Conservation (phyloP, 2,888 invertebrate genomes). For the Drosophila parthenogenetica region DNA sequence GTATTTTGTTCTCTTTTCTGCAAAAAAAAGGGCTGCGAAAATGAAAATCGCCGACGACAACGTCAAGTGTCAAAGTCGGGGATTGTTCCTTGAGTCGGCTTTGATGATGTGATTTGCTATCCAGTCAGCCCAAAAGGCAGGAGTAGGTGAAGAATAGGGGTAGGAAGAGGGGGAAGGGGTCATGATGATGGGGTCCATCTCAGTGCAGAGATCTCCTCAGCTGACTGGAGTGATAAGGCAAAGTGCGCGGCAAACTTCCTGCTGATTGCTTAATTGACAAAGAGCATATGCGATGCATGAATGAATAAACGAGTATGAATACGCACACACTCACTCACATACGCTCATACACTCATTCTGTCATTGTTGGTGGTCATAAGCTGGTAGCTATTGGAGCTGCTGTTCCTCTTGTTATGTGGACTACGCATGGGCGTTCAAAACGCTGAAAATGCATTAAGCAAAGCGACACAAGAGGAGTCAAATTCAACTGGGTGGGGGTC, state of each 20-base stretch:
- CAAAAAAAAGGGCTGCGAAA: constrained; percentile 58
- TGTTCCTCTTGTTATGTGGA: constrained; percentile 18
- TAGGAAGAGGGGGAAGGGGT: not conserved
- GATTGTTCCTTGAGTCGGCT: constrained; percentile 46
- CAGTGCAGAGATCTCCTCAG: constrained; percentile 11
- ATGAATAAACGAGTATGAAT: constrained; percentile 62
- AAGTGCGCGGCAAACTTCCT: constrained; percentile 80
- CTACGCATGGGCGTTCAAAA: constrained; percentile 63
- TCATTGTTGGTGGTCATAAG: constrained; percentile 79
- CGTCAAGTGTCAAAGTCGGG: constrained; percentile 19
- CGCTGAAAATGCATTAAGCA: constrained; percentile 75
- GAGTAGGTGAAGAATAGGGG: no score
- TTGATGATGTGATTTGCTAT: constrained; percentile 68
- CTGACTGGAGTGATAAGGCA: constrained; percentile 63
- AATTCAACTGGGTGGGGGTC: constrained; percentile 38
- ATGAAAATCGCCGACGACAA: constrained; percentile 68
- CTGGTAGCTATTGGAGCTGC: constrained; percentile 47
- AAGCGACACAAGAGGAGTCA: constrained; percentile 65
- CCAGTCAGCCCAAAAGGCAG: constrained; percentile 12
- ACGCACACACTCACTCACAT: constrained; percentile 15
- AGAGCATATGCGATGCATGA: constrained; percentile 80
- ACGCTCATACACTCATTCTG: constrained; percentile 34
- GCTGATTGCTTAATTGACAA: constrained; percentile 82
- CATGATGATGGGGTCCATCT: constrained; percentile 14
- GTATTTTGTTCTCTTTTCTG: constrained; percentile 16